phyloP scores from a whole-genome alignment of 2,888 invertebrate species.

The Euzetes globulus region DNA sequence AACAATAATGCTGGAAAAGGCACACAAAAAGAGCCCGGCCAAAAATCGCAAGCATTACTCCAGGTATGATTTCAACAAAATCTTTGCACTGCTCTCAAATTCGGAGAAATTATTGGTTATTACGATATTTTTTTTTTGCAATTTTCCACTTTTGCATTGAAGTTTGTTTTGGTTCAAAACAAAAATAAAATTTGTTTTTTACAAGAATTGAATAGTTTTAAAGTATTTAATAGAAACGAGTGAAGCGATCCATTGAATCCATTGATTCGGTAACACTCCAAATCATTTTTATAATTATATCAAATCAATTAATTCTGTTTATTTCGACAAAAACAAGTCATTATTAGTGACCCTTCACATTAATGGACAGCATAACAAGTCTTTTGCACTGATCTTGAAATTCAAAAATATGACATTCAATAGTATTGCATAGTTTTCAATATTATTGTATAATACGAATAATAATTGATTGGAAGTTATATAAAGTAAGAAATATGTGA shows the following conservation, averaged over 20 bases:
- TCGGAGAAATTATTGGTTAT: slow-evolving; percentile 1
- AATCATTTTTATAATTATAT: background rate
- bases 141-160: background rate
- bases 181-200: slow-evolving; percentile 2
- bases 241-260: slow-evolving; percentile 10
- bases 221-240: background rate
- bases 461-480: background rate
- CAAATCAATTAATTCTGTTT: slow-evolving; percentile 2
- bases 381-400: slow-evolving; percentile 10
- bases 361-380: background rate
- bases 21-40: background rate
- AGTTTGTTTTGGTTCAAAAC: background rate
- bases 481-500: background rate
- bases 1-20: background rate
- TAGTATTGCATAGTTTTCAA: background rate
- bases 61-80: background rate
- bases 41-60: background rate
- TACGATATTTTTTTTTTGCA: background rate
- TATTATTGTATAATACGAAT: background rate
- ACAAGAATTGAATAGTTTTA: background rate
- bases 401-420: background rate
- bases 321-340: background rate
- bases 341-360: background rate
- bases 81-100: background rate
- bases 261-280: background rate